Percentiles rank a stretch among this genome's conserved stretches.
phyloP scores from a whole-genome alignment of 2,113 vertebrate species.

The Lophura nycthemera region DNA sequence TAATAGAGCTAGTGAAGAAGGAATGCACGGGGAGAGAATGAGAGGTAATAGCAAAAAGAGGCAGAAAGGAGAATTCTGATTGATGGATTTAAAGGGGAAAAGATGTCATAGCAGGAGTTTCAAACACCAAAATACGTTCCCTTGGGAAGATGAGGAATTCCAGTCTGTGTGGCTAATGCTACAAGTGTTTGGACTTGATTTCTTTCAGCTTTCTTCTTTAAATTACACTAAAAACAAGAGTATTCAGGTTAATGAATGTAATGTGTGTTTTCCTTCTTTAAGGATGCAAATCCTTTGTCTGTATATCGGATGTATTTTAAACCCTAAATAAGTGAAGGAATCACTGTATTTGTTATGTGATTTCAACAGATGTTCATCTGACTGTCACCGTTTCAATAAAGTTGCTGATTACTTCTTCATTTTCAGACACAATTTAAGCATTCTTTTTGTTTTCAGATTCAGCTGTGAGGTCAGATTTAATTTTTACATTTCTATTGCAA shows the following conservation, averaged over 20 bases:
- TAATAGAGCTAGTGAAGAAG: neutral
- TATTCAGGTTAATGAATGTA: neutral
- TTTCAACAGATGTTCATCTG: neutral
- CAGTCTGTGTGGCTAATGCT: neutral
- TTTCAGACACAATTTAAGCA: neutral
- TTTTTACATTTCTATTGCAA: neutral
- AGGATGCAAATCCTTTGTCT: neutral
- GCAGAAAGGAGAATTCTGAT: neutral
- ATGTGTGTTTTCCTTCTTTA: neutral
- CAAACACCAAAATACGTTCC: neutral
- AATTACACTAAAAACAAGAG: neutral
- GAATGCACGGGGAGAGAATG: fast-evolving
- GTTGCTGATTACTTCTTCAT: neutral
- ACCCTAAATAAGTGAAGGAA: neutral
- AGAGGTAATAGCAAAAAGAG: neutral
- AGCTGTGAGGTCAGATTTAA: neutral
- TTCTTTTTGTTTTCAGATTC: neutral
- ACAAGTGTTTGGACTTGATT: neutral
- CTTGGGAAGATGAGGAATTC: neutral
- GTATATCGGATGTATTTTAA: neutral
- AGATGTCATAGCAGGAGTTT: neutral
- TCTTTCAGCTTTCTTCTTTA: neutral
- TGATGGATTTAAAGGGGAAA: fast-evolving
- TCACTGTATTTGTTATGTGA: neutral
- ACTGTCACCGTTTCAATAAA: neutral